Percentiles rank a stretch among this genome's conserved stretches.
These are phyloP conservation scores for Phrynosoma platyrhinos DNA, from an alignment of 2,113 vertebrate species.

Conservation along the genomic window DNA sequence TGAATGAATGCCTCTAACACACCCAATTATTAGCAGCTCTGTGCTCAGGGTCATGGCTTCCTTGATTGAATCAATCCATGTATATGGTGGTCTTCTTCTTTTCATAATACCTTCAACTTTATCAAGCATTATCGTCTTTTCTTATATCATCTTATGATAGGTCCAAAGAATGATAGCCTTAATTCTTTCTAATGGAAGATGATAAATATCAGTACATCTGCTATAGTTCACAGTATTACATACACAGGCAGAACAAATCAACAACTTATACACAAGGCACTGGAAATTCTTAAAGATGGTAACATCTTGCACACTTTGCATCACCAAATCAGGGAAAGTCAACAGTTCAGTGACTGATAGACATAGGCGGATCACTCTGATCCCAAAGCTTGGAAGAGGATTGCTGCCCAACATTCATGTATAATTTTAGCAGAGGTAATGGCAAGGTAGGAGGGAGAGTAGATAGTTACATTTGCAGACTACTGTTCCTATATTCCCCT, in stretches of 20 bases:
- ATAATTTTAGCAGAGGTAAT: background rate
- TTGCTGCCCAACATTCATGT: too few species aligned
- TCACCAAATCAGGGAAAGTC: background rate
- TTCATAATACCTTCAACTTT: background rate
- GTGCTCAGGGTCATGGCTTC: too few species aligned
- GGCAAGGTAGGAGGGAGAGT: background rate
- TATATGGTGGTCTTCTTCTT: background rate
- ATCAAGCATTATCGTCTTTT: background rate
- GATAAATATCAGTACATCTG: background rate
- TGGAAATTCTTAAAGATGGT: background rate
- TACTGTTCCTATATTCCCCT: too few species aligned
- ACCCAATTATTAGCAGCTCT: too few species aligned
- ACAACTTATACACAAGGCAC: background rate
- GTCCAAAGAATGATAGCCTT: background rate
- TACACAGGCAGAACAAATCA: background rate
- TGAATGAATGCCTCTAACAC: too few species aligned
- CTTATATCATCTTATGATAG: too few species aligned
- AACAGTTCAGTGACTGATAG: background rate
- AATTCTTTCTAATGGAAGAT: background rate
- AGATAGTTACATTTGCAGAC: too few species aligned
- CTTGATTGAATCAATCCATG: too few species aligned
- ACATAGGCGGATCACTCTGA: background rate
- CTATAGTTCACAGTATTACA: background rate
- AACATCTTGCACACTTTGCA: background rate
- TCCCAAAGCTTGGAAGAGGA: too few species aligned